Conservation (phyloP, 2,797 vertebrate genomes). For the Onychomys torridus region DNA sequence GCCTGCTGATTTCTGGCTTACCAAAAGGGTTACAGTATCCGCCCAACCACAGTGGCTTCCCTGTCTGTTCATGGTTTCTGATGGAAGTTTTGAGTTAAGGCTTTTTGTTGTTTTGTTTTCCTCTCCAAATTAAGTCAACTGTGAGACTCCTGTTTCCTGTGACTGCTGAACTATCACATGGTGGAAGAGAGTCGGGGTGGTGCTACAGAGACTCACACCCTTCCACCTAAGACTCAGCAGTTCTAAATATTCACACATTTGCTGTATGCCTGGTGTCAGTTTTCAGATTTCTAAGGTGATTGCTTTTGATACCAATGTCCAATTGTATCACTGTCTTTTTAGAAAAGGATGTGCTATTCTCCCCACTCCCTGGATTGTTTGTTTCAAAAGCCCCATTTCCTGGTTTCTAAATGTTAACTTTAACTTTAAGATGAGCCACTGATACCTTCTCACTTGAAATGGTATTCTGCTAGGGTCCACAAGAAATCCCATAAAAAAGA, state of each 20-base stretch:
- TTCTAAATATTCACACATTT: neutral
- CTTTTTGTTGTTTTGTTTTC: neutral
- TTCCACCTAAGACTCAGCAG: neutral
- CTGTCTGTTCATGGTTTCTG: neutral
- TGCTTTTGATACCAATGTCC: neutral
- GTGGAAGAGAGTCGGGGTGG: neutral
- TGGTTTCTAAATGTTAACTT: neutral
- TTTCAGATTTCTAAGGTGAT: neutral
- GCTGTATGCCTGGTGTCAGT: neutral
- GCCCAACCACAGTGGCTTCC: neutral
- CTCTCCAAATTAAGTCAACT: conserved; percentile 4
- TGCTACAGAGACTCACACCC: neutral
- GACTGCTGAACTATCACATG: neutral
- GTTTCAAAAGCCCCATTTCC: neutral
- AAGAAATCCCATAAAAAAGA: no score
- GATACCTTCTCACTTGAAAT: neutral
- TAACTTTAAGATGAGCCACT: neutral
- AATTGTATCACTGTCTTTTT: neutral
- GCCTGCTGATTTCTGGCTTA: neutral
- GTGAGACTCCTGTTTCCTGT: neutral
- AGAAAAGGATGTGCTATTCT: neutral
- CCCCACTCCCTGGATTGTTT: neutral
- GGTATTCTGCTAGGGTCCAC: no score
- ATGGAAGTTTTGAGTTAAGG: neutral
- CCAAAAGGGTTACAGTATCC: neutral